Evolutionary conservation across 2,113 vertebrate genomes (phyloP).

Genomic region (Protobothrops flavoviridis): DNA sequence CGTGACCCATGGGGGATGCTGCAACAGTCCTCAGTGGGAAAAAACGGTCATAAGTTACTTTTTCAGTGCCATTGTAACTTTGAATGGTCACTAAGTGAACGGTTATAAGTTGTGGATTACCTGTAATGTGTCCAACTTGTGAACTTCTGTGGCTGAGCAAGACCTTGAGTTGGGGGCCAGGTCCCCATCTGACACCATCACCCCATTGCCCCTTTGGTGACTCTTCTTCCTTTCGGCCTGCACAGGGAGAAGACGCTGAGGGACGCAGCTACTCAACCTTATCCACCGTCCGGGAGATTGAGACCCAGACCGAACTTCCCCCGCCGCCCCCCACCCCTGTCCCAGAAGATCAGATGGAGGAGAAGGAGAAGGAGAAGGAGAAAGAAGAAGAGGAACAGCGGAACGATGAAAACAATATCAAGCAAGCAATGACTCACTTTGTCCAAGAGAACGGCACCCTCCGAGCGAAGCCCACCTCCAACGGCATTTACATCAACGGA

Average conservation of each 20-base stretch:
- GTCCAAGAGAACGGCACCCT: conserved; percentile 83
- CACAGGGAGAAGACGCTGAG: conserved; percentile 72
- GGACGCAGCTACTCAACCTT: conserved; percentile 83
- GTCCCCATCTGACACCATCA: not conserved
- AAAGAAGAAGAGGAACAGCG: conserved; percentile 62
- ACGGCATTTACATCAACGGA: conserved; percentile 83
- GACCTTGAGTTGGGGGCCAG: not conserved
- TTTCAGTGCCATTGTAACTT: not conserved
- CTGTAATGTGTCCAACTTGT: not conserved
- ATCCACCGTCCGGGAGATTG: conserved; percentile 68
- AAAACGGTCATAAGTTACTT: not conserved
- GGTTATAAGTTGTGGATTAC: not conserved
- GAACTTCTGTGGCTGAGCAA: not conserved
- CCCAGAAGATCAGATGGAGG: conserved; percentile 36
- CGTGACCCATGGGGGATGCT: no score
- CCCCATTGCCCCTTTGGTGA: not conserved
- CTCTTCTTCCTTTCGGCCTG: not conserved
- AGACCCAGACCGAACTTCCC: conserved; percentile 79
- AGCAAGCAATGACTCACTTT: conserved; percentile 83
- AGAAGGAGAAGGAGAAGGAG: conserved; percentile 4
- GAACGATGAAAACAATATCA: conserved; percentile 71
- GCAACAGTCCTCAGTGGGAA: no score
- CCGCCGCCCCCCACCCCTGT: conserved; percentile 58
- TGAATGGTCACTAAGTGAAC: not conserved
- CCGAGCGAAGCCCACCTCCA: conserved; percentile 77